Conservation (phyloP, 1,140 invertebrate genomes). For the Drosophila murphyi region DNA sequence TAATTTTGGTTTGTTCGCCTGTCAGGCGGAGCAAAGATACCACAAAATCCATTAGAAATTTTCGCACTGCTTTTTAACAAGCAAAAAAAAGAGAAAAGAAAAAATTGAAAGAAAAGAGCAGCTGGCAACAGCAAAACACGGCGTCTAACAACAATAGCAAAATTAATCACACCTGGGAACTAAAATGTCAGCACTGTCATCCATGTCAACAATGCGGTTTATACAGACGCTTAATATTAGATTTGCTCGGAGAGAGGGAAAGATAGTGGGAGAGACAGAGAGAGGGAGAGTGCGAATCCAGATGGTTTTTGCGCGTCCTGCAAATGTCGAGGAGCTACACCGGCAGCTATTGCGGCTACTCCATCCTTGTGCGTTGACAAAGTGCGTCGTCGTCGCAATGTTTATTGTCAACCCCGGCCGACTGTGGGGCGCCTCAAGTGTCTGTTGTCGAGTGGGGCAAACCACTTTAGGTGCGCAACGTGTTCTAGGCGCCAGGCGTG, state of each 20-base stretch:
- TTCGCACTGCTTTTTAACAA: background rate
- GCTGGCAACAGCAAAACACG: background rate
- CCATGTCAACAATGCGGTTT: constrained; percentile 69
- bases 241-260: constrained; percentile 37
- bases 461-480: constrained; percentile 50
- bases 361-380: constrained; percentile 47
- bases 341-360: background rate
- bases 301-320: constrained; percentile 9
- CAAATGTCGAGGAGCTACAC: background rate
- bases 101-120: background rate
- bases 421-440: constrained; percentile 58
- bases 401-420: constrained; percentile 75
- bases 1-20: background rate
- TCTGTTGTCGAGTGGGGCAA: constrained; percentile 37
- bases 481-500: constrained; percentile 42
- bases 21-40: background rate
- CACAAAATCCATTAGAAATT: background rate
- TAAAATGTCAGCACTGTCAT: constrained; percentile 67
- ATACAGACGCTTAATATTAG: constrained; percentile 69
- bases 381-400: constrained; percentile 66
- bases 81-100: background rate
- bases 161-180: constrained; percentile 79
- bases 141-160: constrained; percentile 55
- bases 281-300: background rate
- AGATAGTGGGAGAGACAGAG: too few relatives aligned